Evolutionary conservation across 2,113 vertebrate species (phyloP).

Genomic region (Mohoua ochrocephala): DNA sequence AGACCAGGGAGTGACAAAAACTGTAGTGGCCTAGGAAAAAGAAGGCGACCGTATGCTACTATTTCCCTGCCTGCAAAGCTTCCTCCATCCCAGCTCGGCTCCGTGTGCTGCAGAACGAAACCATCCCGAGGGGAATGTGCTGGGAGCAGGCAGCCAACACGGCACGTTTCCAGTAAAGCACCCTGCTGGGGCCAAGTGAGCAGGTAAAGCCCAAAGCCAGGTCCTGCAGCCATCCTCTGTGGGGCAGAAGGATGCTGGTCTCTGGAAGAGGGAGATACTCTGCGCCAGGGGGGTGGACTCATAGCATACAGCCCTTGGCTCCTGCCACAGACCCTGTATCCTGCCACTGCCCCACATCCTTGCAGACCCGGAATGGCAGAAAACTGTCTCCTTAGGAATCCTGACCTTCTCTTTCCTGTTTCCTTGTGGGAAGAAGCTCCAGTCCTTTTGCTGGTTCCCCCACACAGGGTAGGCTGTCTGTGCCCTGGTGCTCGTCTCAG

Average conservation of each 20-base stretch:
- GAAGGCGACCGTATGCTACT: neutral
- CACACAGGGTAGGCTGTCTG: neutral
- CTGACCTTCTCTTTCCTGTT: neutral
- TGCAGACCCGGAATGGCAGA: neutral
- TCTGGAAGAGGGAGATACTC: neutral
- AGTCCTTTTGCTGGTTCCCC: neutral
- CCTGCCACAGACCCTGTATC: neutral
- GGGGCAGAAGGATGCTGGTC: neutral
- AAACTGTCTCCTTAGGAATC: neutral
- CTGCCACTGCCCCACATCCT: neutral
- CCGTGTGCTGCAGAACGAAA: neutral
- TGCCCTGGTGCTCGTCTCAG: neutral
- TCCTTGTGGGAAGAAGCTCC: neutral
- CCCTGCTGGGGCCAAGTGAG: neutral
- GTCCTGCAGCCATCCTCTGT: neutral
- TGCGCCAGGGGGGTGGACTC: fast-evolving
- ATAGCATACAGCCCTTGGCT: neutral
- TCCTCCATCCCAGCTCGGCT: neutral
- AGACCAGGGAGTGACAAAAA: neutral
- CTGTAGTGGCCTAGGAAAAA: neutral
- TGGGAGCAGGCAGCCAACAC: neutral
- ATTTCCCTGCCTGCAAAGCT: neutral
- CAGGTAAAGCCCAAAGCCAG: neutral
- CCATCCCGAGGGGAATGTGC: neutral
- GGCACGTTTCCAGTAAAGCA: neutral